These are phyloP conservation scores for Blomia tropicalis DNA, from an alignment of 2,888 invertebrate genomes.

Conservation along the genomic window DNA sequence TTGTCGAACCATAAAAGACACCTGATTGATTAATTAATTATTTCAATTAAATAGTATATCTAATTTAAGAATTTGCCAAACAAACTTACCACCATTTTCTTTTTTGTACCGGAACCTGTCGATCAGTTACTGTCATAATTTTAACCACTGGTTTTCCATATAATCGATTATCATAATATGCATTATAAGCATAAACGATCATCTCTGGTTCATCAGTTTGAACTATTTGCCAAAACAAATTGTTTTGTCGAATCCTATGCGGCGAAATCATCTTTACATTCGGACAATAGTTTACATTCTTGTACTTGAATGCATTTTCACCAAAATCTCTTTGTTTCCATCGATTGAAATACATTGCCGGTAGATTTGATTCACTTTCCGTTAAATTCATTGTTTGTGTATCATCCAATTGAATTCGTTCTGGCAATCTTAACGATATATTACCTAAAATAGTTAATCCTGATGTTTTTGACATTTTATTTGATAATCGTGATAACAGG, in stretches of 20 bases:
- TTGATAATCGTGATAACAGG: neutral
- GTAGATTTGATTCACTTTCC: neutral
- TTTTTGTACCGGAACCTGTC: neutral
- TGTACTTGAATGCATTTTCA: neutral
- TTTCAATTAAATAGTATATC: neutral
- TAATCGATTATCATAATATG: constrained; percentile 18
- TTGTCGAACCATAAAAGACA: constrained; percentile 17
- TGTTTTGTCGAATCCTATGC: neutral
- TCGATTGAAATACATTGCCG: neutral
- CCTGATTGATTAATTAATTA: neutral
- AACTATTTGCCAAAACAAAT: neutral
- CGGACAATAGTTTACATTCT: neutral
- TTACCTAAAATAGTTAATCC: neutral
- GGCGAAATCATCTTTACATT: neutral
- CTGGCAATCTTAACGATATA: neutral
- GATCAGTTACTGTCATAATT: neutral
- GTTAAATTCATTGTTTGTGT: neutral
- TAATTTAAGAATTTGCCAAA: no score
- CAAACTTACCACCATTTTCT: neutral
- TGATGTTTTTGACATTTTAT: neutral
- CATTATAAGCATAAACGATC: constrained; percentile 4
- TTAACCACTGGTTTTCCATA: neutral
- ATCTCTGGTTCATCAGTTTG: neutral
- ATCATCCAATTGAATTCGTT: neutral
- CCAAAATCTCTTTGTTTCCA: neutral